Base-by-base conservation (phyloP, 2,797 vertebrate genomes). In the Pachyuromys duprasi region DNA sequence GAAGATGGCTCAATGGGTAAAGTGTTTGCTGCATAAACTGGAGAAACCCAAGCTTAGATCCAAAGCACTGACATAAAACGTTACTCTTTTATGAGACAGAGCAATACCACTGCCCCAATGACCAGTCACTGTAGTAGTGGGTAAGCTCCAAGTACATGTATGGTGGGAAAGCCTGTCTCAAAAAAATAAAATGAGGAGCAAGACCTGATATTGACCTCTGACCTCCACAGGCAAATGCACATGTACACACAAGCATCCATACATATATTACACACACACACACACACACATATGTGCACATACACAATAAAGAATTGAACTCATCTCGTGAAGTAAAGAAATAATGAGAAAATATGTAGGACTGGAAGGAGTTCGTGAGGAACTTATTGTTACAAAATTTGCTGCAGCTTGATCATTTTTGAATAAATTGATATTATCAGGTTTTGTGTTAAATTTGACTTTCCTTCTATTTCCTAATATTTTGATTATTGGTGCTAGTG, bases 271-370 rank as follows among this genome's bases (percentile, higher is more conserved):
- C 45, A 18, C 3, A 76, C 22, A 42, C 13, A 67, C 55, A 17
- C 49, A 49, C 6, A 74, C 7, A 49, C 49, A 49, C 6, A 74
- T 4, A 49, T 12, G 24, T 7, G 8, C 6, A 24, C 2, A 31
- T 8, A 82, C 26, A 84, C 17, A 28, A 42, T 18, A 45, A 45
- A 42, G 36, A 83, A 18, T 60, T 79, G 79, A 80, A 86, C 63
- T 96, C 96, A 12, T 22, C 39, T 63, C 82, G 24, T 92, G 70
- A 93, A 88, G 89, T 84, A 22, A 91, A 63, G 26, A 80, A 76
- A 76, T 28, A 28, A 53, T 60, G 33, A 55, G 31, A 91, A 94
- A 89, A 9, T 14, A 8, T 60, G 8, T 80, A 95, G 72, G 42
- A 70, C 9, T 62, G 33, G n/a, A 93, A 86, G 39, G 70, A 91